Conservation (phyloP, 2,797 vertebrate species). For the Alcedo quadribrachys region DNA sequence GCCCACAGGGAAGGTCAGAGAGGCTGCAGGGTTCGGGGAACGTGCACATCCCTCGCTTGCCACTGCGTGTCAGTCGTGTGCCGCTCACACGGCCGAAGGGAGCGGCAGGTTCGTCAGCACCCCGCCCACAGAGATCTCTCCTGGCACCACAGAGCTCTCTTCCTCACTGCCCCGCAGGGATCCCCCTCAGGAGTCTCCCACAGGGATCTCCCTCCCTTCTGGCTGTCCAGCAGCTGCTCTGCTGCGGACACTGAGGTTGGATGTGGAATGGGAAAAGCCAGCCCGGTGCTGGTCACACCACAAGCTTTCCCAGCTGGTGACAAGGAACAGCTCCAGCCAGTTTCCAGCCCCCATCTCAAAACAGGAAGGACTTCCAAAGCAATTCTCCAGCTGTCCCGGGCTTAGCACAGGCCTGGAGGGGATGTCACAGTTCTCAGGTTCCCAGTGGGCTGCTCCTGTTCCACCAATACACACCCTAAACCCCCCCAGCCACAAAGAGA, state of each 20-base stretch:
- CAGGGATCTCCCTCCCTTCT: background rate
- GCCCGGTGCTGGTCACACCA: background rate
- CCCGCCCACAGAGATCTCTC: background rate
- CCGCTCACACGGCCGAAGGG: background rate
- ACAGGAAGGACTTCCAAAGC: background rate
- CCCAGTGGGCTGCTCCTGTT: background rate
- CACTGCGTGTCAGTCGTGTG: slow-evolving; percentile 61
- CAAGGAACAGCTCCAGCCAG: background rate
- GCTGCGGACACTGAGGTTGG: fast-evolving
- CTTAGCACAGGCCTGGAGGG: background rate
- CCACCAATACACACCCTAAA: fast-evolving
- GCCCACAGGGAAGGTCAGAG: background rate
- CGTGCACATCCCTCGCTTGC: slow-evolving; percentile 15
- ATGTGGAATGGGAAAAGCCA: fast-evolving
- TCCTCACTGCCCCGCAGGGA: background rate
- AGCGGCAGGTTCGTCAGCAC: fast-evolving
- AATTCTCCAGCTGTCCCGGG: background rate
- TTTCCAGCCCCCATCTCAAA: background rate
- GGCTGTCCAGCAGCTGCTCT: fast-evolving
- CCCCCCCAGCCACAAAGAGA: background rate
- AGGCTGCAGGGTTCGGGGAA: background rate
- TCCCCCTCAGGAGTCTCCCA: background rate
- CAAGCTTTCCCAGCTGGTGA: background rate
- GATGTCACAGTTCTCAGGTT: fast-evolving
- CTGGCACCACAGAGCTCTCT: background rate